A percentile compares a stretch with the other conserved stretches of the same genome.
phyloP scores from a whole-genome alignment of 2,113 vertebrate species.

The Anarrhichthys ocellatus region DNA sequence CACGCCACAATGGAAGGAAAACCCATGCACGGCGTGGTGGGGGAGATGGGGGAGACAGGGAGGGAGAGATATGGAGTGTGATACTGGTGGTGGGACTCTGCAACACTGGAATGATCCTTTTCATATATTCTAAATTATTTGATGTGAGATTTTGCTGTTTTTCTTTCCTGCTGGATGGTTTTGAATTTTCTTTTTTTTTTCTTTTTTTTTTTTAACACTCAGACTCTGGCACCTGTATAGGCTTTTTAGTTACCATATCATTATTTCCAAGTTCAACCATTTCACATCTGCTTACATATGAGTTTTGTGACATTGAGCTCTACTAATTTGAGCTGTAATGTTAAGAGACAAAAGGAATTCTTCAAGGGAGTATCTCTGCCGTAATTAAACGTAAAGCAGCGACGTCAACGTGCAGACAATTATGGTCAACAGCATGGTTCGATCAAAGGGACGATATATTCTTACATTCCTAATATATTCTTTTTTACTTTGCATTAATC shows the following conservation, averaged over 20 bases:
- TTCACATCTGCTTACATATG: conserved; percentile 34
- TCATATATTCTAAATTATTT: conserved; percentile 6
- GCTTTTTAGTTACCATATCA: conserved; percentile 39
- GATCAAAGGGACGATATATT: conserved; percentile 75
- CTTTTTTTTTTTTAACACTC: not conserved
- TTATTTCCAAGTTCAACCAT: conserved; percentile 48
- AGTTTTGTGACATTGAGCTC: conserved; percentile 72
- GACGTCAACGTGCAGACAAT: conserved; percentile 69
- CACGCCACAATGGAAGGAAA: conserved; percentile 96
- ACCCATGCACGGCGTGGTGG: conserved; percentile 81
- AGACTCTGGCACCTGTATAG: not conserved
- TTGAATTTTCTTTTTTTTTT: not conserved
- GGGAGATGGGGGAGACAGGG: conserved; percentile 84
- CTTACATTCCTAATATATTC: conserved; percentile 65
- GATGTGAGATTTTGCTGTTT: not conserved
- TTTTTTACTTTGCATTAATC: conserved; percentile 77
- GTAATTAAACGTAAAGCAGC: conserved; percentile 79
- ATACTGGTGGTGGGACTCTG: conserved; percentile 33
- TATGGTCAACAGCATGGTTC: conserved; percentile 71
- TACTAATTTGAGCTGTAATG: conserved; percentile 69
- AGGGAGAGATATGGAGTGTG: conserved; percentile 71
- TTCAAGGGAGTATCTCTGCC: conserved; percentile 64
- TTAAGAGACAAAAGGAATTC: conserved; percentile 71
- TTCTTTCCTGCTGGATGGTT: not conserved
- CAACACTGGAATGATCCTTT: conserved; percentile 21